A percentile compares a stretch with the other conserved stretches of the same genome.
Evolutionary conservation across 1,140 invertebrate genomes (phyloP).

Genomic region (Drosophila prosaltans): DNA sequence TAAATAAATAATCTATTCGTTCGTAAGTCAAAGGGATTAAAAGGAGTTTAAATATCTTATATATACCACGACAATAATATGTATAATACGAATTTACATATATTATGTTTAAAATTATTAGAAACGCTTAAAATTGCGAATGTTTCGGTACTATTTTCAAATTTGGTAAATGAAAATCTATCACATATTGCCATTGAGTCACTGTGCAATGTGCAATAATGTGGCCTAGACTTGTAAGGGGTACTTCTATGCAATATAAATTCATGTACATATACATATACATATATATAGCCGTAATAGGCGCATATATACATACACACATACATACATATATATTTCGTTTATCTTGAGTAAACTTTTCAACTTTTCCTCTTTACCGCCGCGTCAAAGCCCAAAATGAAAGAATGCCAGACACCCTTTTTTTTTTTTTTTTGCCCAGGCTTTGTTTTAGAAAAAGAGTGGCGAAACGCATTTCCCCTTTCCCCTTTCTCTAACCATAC

Average conservation of each 20-base stretch:
- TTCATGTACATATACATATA: slow-evolving; percentile 26
- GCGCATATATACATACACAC: neutral
- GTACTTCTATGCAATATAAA: slow-evolving; percentile 37
- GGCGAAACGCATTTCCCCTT: neutral
- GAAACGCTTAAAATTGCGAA: no score
- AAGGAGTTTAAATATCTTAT: no score
- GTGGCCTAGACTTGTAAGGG: slow-evolving; percentile 35
- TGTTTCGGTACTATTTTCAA: no score
- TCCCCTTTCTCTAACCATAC: neutral
- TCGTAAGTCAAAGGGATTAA: no score
- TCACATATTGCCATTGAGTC: neutral
- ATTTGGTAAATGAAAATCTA: no score
- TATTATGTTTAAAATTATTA: no score
- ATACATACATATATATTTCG: slow-evolving; percentile 57
- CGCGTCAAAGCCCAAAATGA: slow-evolving; percentile 61
- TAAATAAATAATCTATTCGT: no score
- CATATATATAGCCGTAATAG: slow-evolving; percentile 14
- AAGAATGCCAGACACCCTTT: slow-evolving; percentile 73
- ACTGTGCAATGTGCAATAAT: slow-evolving; percentile 45
- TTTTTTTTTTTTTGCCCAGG: slow-evolving; percentile 36
- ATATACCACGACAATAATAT: no score
- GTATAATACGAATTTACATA: no score
- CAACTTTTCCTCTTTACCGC: slow-evolving; percentile 54
- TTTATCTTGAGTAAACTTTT: slow-evolving; percentile 78
- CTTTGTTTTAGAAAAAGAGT: slow-evolving; percentile 57